Evolutionary conservation across 2,797 vertebrate genomes (phyloP), one percentile per base, ranked within the genome.

Genomic region (Sibirionetta formosa): DNA sequence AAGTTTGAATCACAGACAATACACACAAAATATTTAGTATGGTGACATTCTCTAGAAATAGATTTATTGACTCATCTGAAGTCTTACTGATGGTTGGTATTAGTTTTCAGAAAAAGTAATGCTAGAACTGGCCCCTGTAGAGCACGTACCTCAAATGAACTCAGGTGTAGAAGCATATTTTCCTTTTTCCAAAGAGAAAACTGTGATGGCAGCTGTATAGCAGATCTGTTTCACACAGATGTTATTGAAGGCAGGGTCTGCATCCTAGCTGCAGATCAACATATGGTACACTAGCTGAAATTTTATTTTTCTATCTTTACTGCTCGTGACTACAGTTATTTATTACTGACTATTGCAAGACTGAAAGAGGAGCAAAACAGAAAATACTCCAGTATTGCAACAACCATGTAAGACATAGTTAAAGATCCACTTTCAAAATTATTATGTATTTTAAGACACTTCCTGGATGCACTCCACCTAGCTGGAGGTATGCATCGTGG

Each of bases 221-320:
- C 90, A 77, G 69, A 68, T 57, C 42, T 88, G 78, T 90, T 96
- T 96, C 90, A 81, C 57, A 78, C 94, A 97, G 96, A 94, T 90
- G 87, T 95, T 95, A 86, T 75, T 96, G 91, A 96, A 97, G 91
- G 63, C 73, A 92, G 58, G 29, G 56, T 88, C 88, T 94, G 51
- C 56, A 82, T 84, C 73, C 60, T 90, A 96, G 73, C 70, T 92
- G 70, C 66, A 93, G 90, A 93, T 94, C 92, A 84, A 53, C 86
- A 90, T 78, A 94, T 68, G 91, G 40, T 20, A 42, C 51, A 58
- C 86, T 83, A 92, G 85, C 40, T 69, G 82, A 17, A 84, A 16
- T 85, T 86, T 79, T 77, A 50, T 69, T 79, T 96, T 93, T 89
- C 91, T 96, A 51, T 96, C 75, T 93, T 95, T 81, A 69, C 76